phyloP scores from a whole-genome alignment of 1,140 invertebrate genomes.

The Drosophila cardini region DNA sequence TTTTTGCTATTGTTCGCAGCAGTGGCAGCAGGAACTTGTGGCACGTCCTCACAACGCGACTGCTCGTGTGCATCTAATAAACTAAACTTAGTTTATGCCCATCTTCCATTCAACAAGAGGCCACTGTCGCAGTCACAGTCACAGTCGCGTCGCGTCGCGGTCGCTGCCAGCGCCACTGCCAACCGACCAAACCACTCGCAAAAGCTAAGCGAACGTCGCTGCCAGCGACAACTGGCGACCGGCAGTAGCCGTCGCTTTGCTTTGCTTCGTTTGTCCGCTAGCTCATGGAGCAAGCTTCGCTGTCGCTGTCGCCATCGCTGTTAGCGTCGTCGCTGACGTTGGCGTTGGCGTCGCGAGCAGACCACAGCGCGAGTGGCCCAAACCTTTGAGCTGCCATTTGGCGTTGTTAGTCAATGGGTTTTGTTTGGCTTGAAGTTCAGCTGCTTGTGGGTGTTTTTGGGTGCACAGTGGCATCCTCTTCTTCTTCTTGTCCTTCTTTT shows the following conservation, averaged over 20 bases:
- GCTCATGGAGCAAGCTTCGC: background rate
- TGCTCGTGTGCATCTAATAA: constrained; percentile 83
- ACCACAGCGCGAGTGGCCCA: constrained; percentile 12
- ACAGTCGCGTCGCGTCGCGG: constrained; percentile 2
- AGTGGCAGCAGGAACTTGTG: constrained; percentile 35
- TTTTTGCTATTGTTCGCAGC: no score
- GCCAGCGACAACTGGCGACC: constrained; percentile 67
- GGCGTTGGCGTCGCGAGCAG: background rate
- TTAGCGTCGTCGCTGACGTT: constrained; percentile 1
- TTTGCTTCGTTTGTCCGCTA: constrained; percentile 15
- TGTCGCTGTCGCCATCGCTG: constrained; percentile 14
- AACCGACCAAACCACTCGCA: constrained; percentile 58
- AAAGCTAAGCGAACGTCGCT: constrained; percentile 47
- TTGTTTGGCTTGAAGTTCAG: constrained; percentile 34
- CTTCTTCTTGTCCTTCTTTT: no score
- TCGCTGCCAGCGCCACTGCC: background rate
- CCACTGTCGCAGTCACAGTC: constrained; percentile 19
- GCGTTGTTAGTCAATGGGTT: constrained; percentile 37
- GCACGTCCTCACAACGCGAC: constrained; percentile 76
- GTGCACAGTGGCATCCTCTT: constrained; percentile 5
- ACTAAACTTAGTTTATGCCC: constrained; percentile 64
- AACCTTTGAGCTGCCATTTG: constrained; percentile 30
- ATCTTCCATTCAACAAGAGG: constrained; percentile 58
- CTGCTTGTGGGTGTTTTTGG: constrained; percentile 32
- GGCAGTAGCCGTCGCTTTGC: constrained; percentile 23